Evolutionary conservation across 2,888 invertebrate genomes (phyloP).

Genomic region (Drosophila cognata): DNA sequence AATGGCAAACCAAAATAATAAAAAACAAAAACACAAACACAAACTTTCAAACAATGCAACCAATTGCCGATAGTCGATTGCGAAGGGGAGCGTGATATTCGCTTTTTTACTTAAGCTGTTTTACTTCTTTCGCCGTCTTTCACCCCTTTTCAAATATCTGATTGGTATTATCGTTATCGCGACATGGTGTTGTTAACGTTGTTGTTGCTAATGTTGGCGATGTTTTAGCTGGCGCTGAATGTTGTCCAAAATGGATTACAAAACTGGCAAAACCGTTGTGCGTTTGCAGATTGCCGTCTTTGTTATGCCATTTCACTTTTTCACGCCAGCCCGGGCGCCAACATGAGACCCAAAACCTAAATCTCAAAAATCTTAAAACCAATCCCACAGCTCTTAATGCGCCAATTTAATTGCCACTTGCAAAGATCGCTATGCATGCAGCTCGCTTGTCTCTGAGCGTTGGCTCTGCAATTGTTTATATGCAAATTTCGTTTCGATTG

Average conservation of each 20-base stretch:
- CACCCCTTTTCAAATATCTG: conserved; percentile 39
- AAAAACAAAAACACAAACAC: conserved; percentile 2
- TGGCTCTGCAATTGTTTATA: conserved; percentile 66
- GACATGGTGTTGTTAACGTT: conserved; percentile 7
- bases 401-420: conserved; percentile 72
- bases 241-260: conserved; percentile 65
- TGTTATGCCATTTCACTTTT: conserved; percentile 76
- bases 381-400: conserved; percentile 57
- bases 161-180: conserved; percentile 57
- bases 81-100: conserved; percentile 53
- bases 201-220: conserved; percentile 22
- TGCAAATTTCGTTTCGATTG: conserved; percentile 69
- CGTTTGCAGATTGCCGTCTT: conserved; percentile 53
- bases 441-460: not conserved
- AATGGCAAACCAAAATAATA: conserved; percentile 6
- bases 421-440: conserved; percentile 21
- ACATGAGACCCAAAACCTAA: conserved; percentile 10
- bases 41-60: conserved; percentile 62
- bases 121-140: conserved; percentile 7
- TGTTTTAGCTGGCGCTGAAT: conserved; percentile 43
- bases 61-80: conserved; percentile 52
- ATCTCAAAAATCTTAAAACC: conserved; percentile 7
- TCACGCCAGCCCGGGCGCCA: conserved; percentile 39
- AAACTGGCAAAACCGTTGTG: conserved; percentile 51
- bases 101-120: conserved; percentile 9